Base-by-base conservation (phyloP, 2,797 vertebrate species). In the Tokudaia muenninki region DNA sequence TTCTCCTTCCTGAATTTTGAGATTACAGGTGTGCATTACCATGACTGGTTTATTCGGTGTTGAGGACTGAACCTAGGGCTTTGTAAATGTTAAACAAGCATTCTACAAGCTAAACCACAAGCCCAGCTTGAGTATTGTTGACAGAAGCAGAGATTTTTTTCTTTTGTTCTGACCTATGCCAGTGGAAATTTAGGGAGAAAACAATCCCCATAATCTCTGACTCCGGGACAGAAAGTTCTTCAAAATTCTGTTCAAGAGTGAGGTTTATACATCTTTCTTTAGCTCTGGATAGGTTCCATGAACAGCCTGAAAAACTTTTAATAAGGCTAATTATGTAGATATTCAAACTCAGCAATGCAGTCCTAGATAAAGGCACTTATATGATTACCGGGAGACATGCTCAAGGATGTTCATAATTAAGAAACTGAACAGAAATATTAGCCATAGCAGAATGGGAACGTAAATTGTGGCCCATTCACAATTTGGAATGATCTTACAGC, bases 181-280 rank as follows among this genome's bases (percentile, higher is more conserved):
- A 19, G n/a, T 80, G 50, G 44, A 37, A 31, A 81, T 37, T 5
- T 65, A 8, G 34, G 81, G 34, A 92, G 41, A 82, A 92, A 29
- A 75, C 34, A 67, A 41, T 90, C 17, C 17, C 21, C 13, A 21
- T 81, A 4, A 1, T 1, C 34, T 7, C 14, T 55, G 26, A 44
- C 7, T 31, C 3, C 14, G 47, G 10, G 12, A 57, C n/a, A 1
- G 14, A 17, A 84, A 37, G 72, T 59, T 87, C 75, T 94, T 80
- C 55, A 50, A 95, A 93, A 96, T 14, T 77, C 41, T 37, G 94
- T 57, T 57, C 22, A 90, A 83, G 63, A 87, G 44, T 70, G 14
- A 2, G 17, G 29, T 84, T 86, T 70, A 21, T 89, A 26, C 92
- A 75, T 44, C 61, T 96, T 93, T 67, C 29, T 13, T 74, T 83